Conservation (phyloP, 1,140 invertebrate genomes). For the Heliconius congener region DNA sequence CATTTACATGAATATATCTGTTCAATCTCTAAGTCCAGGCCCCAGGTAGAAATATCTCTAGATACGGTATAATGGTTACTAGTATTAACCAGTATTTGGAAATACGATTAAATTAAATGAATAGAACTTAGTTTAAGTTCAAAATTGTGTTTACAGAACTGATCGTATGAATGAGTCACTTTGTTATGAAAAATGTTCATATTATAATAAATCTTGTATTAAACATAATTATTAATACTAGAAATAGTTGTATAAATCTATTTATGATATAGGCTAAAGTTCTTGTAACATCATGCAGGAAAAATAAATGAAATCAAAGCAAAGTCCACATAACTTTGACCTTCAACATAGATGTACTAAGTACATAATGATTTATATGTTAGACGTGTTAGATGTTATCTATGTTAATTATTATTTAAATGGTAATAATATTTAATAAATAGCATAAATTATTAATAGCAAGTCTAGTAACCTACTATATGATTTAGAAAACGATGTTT, state of each 20-base stretch:
- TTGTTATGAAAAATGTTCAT: neutral
- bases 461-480: neutral
- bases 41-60: no score
- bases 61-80: no score
- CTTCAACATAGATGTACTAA: conserved; percentile 6
- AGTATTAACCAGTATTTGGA: no score
- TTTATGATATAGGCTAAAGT: neutral
- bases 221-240: neutral
- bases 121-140: neutral
- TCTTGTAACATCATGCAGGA: neutral
- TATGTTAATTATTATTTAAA: neutral
- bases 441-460: no score
- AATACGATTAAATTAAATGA: neutral
- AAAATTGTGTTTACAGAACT: neutral
- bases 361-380: neutral
- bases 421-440: neutral
- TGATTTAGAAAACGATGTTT: neutral
- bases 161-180: neutral
- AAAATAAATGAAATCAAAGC: neutral
- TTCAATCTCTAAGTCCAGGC: no score
- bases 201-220: neutral
- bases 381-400: neutral
- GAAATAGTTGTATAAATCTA: neutral
- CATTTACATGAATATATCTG: no score
- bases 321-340: conserved; percentile 2